phyloP scores from a whole-genome alignment of 1,140 invertebrate species.

The Ceratina australensis region DNA sequence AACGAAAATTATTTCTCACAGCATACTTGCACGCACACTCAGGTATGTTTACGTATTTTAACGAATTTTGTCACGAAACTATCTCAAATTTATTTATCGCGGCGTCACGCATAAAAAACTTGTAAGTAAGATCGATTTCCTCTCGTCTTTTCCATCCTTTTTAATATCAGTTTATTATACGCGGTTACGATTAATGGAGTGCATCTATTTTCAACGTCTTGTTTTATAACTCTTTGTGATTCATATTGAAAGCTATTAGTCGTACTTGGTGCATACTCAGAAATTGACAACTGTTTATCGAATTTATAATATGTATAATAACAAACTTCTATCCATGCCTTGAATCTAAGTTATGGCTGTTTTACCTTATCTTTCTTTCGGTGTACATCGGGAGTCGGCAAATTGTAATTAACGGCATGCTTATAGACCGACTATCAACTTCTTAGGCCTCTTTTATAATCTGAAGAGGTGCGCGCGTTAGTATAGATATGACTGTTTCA shows the following conservation, averaged over 20 bases:
- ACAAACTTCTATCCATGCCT: slow-evolving; percentile 44
- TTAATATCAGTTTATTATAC: slow-evolving; percentile 1
- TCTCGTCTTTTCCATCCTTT: not conserved
- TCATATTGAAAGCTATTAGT: slow-evolving; percentile 35
- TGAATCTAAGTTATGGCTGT: slow-evolving; percentile 12
- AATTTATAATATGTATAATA: slow-evolving; percentile 41
- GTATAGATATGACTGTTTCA: too few relatives aligned
- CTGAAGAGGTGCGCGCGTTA: too few relatives aligned
- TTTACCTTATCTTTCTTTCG: slow-evolving; percentile 15
- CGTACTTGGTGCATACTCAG: slow-evolving; percentile 28
- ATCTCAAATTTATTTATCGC: slow-evolving; percentile 3
- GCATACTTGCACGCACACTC: slow-evolving; percentile 18
- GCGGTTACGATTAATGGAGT: slow-evolving; percentile 23
- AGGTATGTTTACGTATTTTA: not conserved
- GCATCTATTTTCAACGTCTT: slow-evolving; percentile 19
- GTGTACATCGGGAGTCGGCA: slow-evolving; percentile 12
- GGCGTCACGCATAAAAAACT: slow-evolving; percentile 14
- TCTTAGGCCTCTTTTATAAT: slow-evolving; percentile 48
- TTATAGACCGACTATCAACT: slow-evolving; percentile 55
- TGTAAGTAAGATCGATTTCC: not conserved
- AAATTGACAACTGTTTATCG: slow-evolving; percentile 43
- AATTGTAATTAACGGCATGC: slow-evolving; percentile 42
- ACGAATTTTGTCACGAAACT: slow-evolving; percentile 13
- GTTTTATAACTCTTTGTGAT: not conserved
- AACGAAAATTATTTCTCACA: slow-evolving; percentile 44